Evolutionary conservation across 2,797 vertebrate genomes (phyloP).

Genomic region (Pagetopsis macropterus): DNA sequence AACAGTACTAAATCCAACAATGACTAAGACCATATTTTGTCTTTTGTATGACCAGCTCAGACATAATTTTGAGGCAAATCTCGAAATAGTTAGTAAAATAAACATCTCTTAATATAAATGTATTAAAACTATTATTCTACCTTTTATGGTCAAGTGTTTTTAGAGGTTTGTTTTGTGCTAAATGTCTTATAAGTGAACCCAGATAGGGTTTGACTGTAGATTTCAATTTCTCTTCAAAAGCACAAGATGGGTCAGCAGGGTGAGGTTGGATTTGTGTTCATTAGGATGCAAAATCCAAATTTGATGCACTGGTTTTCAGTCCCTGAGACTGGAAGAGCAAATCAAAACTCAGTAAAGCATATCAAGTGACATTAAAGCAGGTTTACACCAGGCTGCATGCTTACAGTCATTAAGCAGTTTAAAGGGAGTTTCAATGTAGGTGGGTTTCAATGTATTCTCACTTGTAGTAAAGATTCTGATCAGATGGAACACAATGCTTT

Average conservation of each 20-base stretch:
- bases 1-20: neutral
- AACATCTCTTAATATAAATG: neutral
- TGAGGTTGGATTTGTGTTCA: neutral
- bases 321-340: neutral
- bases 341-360: no score
- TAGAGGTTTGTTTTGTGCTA: neutral
- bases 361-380: neutral
- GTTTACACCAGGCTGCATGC: neutral
- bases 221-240: neutral
- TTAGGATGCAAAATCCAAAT: slow-evolving; percentile 8
- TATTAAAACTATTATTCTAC: neutral
- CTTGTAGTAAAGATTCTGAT: no score
- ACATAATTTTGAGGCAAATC: neutral
- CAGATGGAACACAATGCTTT: no score
- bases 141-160: neutral
- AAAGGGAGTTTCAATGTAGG: neutral
- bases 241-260: slow-evolving; percentile 14
- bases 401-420: neutral
- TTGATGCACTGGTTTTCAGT: slow-evolving; percentile 10
- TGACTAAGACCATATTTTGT: neutral
- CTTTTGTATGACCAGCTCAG: neutral
- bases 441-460: neutral
- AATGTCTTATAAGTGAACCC: neutral
- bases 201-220: neutral
- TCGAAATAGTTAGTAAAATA: neutral